Evolutionary conservation across 2,113 vertebrate genomes (phyloP), one percentile per base, ranked within the genome.

Genomic region (Erinaceus europaeus): DNA sequence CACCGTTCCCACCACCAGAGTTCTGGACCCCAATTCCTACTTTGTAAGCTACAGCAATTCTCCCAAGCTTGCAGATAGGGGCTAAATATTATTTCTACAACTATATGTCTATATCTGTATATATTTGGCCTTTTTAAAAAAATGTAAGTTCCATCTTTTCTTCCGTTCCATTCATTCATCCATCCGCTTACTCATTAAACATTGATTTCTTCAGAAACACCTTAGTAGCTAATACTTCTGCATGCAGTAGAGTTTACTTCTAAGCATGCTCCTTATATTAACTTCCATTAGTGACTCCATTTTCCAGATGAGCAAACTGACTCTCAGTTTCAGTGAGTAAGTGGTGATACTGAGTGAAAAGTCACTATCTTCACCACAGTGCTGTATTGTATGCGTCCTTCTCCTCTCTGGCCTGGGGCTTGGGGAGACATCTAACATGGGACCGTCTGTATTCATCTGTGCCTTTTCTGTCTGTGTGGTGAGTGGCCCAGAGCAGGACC

Each of bases 371-470:
- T 46, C 50, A 23, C 11, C 5, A 3, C 78, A 25, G 15, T 0
- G 9, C 48, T 6, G 2, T n/a, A n/a, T n/a, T 4, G 1, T 2
- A 4, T 0, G 3, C 61, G 7, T 36, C 17, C 46, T 12, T 14
- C 23, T 12, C 29, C 57, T 48, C 3, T 2, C 59, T 36, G 15
- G 40, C 23, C 14, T n/a, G n/a, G n/a, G n/a, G n/a, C 50, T 55
- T 27, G 40, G 50, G 29, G 44, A 73, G 34, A 23, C 2, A 6
- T 5, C 34, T 13, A 5, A 9, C 38, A 15, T 11, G 23, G 46
- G 23, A 27, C 32, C 2, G 0, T 25, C 59, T 55, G 32, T 38
- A 40, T 42, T 62, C 23, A n/a, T n/a, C n/a, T n/a, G n/a, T n/a
- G n/a, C n/a, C n/a, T n/a, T n/a, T n/a, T 44, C 38, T 42, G 32